These are phyloP conservation scores for Pangasius djambal DNA, from an alignment of 2,797 vertebrate genomes.

Conservation along the genomic window DNA sequence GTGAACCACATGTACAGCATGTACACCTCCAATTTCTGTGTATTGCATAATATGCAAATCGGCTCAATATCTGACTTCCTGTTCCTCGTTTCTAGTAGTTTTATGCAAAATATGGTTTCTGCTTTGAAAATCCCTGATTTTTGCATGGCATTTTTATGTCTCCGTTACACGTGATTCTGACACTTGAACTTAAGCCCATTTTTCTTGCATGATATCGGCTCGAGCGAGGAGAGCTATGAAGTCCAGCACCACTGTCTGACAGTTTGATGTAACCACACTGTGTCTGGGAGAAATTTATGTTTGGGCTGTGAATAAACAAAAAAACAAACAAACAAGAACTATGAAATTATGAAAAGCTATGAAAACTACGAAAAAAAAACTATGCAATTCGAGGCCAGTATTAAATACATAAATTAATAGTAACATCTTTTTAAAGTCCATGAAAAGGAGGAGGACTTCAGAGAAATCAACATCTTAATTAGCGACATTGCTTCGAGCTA, in stretches of 20 bases:
- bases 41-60: constrained; percentile 18
- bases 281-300: neutral
- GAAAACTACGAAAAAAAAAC: too few species aligned
- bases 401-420: neutral
- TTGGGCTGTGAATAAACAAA: neutral
- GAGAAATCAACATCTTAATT: neutral
- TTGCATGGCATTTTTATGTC: neutral
- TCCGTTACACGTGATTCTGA: neutral
- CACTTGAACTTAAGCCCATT: neutral
- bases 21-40: neutral
- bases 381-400: neutral
- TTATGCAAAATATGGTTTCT: neutral
- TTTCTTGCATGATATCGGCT: neutral
- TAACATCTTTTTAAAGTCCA: neutral
- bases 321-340: neutral
- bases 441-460: neutral
- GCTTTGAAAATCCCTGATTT: neutral
- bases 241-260: neutral
- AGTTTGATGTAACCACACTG: neutral
- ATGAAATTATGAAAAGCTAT: too few species aligned
- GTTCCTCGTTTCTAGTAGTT: neutral
- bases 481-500: neutral
- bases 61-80: neutral
- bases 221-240: neutral
- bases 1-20: neutral